Evolutionary conservation across 2,888 invertebrate genomes (phyloP), one percentile per base, ranked within the genome.

Genomic region (Thera obeliscata): DNA sequence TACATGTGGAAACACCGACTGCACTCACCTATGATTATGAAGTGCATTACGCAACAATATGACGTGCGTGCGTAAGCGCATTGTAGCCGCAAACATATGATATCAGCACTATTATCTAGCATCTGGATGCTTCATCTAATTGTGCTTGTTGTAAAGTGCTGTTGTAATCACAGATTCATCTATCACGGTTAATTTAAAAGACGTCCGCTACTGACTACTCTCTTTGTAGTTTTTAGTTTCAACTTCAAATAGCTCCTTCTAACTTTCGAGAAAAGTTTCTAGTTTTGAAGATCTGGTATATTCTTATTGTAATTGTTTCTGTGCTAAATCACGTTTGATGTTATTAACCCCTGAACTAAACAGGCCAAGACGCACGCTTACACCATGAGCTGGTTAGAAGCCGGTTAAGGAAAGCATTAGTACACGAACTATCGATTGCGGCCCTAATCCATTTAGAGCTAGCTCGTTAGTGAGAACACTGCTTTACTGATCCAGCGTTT

Each of bases 71-170:
- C 62, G 70, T 62, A 55, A 52, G 62, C 65, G 65, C 65, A 69
- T 61, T 57, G 41, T 56, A 61, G 56, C 36, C 54, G 66, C 61
- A 64, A 43, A 43, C 64, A 41, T 70, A 60, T 70, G 68, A 72
- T 70, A 70, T 72, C 72, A 72, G 36, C 61, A 35, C 50, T 55
- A 52, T 60, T 69, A 70, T 68, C 67, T 65, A 69, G 58, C 33
- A 12, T 58, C 66, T 67, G 55, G 61, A 58, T 61, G 57, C 65
- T 43, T 66, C 65, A 63, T 66, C 46, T 69, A 57, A 69, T 69
- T 66, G 66, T 56, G 12, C 33, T 59, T 59, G 60, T 66, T 59
- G 12, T 36, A 62, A 50, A 33, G 12, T 41, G 22, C 41, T 43
- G 52, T 43, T 36, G 41, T 61, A 22, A 54, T 35, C 2, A 35